Percentiles rank a stretch among this genome's conserved stretches.
phyloP scores from a whole-genome alignment of 2,797 vertebrate genomes.

The Scleropages formosus region DNA sequence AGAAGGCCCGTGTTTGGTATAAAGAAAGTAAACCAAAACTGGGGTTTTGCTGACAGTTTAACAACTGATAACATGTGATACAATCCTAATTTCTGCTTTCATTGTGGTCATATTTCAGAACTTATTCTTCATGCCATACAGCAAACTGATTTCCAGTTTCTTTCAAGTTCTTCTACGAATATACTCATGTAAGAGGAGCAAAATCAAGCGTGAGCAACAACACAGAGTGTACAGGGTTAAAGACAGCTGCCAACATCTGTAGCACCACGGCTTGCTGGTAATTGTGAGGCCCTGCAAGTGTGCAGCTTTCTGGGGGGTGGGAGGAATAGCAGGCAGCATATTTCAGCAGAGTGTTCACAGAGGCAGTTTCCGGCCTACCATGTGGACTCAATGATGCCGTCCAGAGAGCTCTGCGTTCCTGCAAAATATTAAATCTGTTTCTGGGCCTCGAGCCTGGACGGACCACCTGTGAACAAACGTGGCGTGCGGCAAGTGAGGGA shows the following conservation, averaged over 20 bases:
- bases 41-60: no score
- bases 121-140: no score
- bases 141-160: neutral
- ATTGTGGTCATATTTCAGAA: neutral
- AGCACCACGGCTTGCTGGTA: constrained; percentile 83
- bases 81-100: neutral
- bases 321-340: constrained; percentile 83
- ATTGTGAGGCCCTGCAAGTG: constrained; percentile 83
- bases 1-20: no score
- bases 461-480: constrained; percentile 87
- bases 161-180: no score
- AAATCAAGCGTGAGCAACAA: constrained; percentile 41
- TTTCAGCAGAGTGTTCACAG: constrained; percentile 91
- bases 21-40: no score
- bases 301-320: constrained; percentile 80
- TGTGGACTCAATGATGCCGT: constrained; percentile 96
- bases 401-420: constrained; percentile 82
- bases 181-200: neutral
- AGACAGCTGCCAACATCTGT: constrained; percentile 85
- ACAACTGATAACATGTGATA: no score
- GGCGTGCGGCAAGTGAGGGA: constrained; percentile 62
- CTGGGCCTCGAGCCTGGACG: constrained; percentile 75
- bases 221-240: constrained; percentile 61
- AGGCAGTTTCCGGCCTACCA: constrained; percentile 90
- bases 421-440: constrained; percentile 97